Evolutionary conservation across 2,113 vertebrate species (phyloP).

Genomic region (Lophotis ruficrista): DNA sequence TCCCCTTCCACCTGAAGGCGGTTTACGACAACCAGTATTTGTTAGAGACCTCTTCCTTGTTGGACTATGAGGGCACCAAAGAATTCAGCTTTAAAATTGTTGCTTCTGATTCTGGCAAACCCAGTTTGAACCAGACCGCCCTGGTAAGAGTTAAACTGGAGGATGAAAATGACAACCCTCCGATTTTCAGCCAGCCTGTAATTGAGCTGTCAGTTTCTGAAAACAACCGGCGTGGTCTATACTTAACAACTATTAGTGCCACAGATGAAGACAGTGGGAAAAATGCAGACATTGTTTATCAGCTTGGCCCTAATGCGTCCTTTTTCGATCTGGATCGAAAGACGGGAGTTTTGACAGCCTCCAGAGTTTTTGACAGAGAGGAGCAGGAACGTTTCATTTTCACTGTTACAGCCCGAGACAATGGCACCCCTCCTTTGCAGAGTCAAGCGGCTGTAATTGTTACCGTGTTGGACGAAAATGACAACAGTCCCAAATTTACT

Average conservation of each 20-base stretch:
- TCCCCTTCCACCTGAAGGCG: constrained; percentile 96
- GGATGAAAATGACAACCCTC: constrained; percentile 99
- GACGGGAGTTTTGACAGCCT: constrained; percentile 96
- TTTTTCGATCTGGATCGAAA: constrained; percentile 98
- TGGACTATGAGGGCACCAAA: constrained; percentile 98
- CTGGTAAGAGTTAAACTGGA: constrained; percentile 95
- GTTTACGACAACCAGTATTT: constrained; percentile 99
- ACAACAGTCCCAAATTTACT: constrained; percentile 98
- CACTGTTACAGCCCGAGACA: constrained; percentile 96
- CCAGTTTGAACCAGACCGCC: constrained; percentile 96
- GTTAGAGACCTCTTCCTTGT: constrained; percentile 93
- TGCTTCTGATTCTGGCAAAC: constrained; percentile 96
- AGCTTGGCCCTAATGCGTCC: constrained; percentile 96
- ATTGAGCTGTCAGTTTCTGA: constrained; percentile 97
- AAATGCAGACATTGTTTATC: constrained; percentile 98
- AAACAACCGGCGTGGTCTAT: constrained; percentile 96
- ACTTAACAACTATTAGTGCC: constrained; percentile 95
- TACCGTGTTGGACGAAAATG: constrained; percentile 95
- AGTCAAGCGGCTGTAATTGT: constrained; percentile 97
- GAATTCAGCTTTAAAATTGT: constrained; percentile 99
- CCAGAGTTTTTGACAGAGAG: constrained; percentile 96
- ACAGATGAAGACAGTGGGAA: constrained; percentile 98
- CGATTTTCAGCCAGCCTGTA: constrained; percentile 97
- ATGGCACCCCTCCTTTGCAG: constrained; percentile 94
- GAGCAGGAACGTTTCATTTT: constrained; percentile 98